Conservation (phyloP, 2,797 vertebrate species). For the Nannoperca australis region DNA sequence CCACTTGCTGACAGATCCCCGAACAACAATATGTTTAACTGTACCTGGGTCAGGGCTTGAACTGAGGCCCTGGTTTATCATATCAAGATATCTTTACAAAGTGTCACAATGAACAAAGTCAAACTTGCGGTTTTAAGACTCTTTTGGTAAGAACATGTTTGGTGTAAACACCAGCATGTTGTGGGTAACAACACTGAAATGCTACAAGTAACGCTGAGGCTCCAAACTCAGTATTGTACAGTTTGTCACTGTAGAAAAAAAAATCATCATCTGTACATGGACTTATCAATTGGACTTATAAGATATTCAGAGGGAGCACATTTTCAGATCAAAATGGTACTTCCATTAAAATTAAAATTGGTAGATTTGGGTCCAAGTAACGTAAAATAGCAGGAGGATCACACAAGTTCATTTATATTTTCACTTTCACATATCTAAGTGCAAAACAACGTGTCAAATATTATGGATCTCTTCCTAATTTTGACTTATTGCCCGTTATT, state of each 20-base stretch:
- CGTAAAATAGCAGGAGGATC: not conserved
- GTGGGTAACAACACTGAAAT: constrained; percentile 30
- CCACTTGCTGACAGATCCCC: not conserved
- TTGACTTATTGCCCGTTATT: not conserved
- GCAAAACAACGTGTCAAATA: not conserved
- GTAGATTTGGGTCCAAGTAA: not conserved
- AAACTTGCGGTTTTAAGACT: constrained; percentile 46
- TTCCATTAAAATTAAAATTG: not conserved
- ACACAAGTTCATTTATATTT: not conserved
- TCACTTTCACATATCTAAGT: not conserved
- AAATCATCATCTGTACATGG: not conserved
- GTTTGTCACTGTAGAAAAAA: not conserved
- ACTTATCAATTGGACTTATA: not conserved
- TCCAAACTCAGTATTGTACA: not conserved
- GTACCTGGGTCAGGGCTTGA: not conserved
- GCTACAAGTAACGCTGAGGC: constrained; percentile 31
- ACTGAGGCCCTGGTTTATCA: constrained; percentile 2
- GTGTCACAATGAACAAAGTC: constrained; percentile 29
- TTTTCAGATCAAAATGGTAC: not conserved
- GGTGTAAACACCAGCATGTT: constrained; percentile 31
- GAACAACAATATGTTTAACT: not conserved
- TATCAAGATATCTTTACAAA: constrained; percentile 14
- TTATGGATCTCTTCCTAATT: not conserved
- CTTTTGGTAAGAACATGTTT: constrained; percentile 28
- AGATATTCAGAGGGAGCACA: not conserved